Conservation (phyloP, 2,888 invertebrate species). For the Neoitamus cyanurus region DNA sequence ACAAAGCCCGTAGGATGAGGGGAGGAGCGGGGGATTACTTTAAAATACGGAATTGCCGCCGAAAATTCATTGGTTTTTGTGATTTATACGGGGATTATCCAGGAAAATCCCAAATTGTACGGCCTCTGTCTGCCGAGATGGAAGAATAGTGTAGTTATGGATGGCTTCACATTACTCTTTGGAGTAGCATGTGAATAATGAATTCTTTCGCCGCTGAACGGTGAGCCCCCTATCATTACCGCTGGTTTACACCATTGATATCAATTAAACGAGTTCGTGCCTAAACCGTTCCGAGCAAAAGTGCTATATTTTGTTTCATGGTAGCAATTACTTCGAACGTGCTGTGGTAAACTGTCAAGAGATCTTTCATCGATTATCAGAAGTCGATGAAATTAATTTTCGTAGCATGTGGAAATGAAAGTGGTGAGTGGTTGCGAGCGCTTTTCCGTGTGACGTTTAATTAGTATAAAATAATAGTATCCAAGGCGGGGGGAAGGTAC, state of each 20-base stretch:
- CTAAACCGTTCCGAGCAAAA: slow-evolving; percentile 2
- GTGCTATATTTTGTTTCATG: neutral
- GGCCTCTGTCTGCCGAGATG: neutral
- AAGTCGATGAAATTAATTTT: slow-evolving; percentile 36
- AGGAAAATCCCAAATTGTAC: neutral
- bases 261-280: slow-evolving; percentile 41
- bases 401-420: neutral
- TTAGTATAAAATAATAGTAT: neutral
- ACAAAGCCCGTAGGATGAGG: neutral
- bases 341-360: slow-evolving; percentile 21
- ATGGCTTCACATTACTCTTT: neutral
- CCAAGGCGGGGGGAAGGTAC: neutral
- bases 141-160: slow-evolving; percentile 21
- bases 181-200: slow-evolving; percentile 39
- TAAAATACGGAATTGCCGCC: neutral
- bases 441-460: neutral
- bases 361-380: slow-evolving; percentile 37
- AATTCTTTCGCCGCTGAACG: slow-evolving; percentile 12
- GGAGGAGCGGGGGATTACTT: neutral
- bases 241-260: slow-evolving; percentile 35
- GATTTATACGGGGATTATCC: slow-evolving; percentile 23
- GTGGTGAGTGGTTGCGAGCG: neutral
- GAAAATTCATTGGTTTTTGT: slow-evolving; percentile 15
- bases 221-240: slow-evolving; percentile 11
- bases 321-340: neutral